A percentile compares a stretch with the other conserved stretches of the same genome.
These are phyloP conservation scores for Phaetusa simplex DNA, from an alignment of 2,113 vertebrate species.

Conservation along the genomic window DNA sequence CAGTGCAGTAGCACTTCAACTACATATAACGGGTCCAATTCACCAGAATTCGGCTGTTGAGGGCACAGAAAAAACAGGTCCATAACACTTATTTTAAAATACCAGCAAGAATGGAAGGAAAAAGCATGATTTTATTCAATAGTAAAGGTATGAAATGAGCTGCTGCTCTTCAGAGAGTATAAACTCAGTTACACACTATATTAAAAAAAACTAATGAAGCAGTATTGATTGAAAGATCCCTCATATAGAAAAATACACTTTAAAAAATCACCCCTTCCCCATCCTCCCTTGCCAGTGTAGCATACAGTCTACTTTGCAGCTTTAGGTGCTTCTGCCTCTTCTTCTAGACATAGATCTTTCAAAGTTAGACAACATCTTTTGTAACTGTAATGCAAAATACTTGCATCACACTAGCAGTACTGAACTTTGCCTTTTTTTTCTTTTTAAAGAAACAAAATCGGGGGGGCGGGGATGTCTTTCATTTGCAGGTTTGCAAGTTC, in stretches of 20 bases:
- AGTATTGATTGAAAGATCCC: not conserved
- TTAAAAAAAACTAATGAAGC: not conserved
- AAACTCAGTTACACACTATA: not conserved
- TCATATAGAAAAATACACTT: not conserved
- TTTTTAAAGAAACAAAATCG: not conserved
- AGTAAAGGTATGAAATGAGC: not conserved
- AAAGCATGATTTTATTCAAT: not conserved
- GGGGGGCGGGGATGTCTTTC: not conserved
- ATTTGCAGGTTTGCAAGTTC: not conserved
- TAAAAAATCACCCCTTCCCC: not conserved
- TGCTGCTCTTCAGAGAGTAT: not conserved
- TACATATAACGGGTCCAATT: conserved; percentile 89
- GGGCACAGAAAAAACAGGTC: not conserved
- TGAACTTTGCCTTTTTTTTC: not conserved
- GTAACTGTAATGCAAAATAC: not conserved
- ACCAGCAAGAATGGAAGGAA: not conserved
- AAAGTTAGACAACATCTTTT: not conserved
- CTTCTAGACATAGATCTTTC: not conserved
- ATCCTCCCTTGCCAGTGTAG: not conserved
- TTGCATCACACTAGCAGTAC: not conserved
- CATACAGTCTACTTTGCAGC: not conserved
- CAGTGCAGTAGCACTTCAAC: conserved; percentile 94
- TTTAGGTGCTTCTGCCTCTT: not conserved
- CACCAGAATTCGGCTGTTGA: conserved; percentile 80
- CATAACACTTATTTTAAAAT: not conserved